These are phyloP conservation scores for Platichthys stellatus DNA, from an alignment of 2,113 vertebrate genomes.

Conservation along the genomic window DNA sequence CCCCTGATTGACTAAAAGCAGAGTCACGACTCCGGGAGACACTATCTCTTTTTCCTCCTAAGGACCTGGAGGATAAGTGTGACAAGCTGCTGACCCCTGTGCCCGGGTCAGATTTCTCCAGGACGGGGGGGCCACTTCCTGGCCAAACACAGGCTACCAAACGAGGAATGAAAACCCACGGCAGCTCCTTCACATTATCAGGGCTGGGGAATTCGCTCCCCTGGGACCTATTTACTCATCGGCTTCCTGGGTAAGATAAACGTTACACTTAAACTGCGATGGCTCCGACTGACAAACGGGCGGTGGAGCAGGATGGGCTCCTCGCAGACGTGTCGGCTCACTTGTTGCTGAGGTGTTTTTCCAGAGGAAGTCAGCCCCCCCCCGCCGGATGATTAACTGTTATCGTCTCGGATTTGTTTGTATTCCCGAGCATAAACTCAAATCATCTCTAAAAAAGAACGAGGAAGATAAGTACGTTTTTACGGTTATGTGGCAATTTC, in stretches of 20 bases:
- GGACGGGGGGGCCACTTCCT: conserved; percentile 59
- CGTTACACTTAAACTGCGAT: conserved; percentile 55
- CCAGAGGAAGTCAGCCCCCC: conserved; percentile 9
- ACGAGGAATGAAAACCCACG: conserved; percentile 51
- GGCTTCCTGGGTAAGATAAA: conserved; percentile 64
- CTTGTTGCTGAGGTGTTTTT: conserved; percentile 31
- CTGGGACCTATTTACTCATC: conserved; percentile 64
- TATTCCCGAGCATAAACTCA: not conserved
- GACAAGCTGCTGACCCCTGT: conserved; percentile 64
- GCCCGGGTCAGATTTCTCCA: conserved; percentile 66
- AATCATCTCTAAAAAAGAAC: conserved; percentile 1
- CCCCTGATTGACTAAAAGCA: conserved; percentile 47
- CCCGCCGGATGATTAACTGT: conserved; percentile 30
- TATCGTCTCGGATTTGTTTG: conserved; percentile 5
- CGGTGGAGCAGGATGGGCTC: conserved; percentile 40
- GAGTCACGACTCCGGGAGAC: conserved; percentile 41
- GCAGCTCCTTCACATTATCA: conserved; percentile 46
- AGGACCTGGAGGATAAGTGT: conserved; percentile 68
- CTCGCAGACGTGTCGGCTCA: conserved; percentile 32
- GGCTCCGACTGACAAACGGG: conserved; percentile 40
- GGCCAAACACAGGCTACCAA: conserved; percentile 63
- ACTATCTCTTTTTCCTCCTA: not conserved
- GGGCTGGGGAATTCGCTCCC: conserved; percentile 17
- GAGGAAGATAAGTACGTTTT: conserved; percentile 28
- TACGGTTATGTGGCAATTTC: conserved; percentile 18